phyloP scores from a whole-genome alignment of 1,140 invertebrate genomes.

The Leptestheria dahalacensis region DNA sequence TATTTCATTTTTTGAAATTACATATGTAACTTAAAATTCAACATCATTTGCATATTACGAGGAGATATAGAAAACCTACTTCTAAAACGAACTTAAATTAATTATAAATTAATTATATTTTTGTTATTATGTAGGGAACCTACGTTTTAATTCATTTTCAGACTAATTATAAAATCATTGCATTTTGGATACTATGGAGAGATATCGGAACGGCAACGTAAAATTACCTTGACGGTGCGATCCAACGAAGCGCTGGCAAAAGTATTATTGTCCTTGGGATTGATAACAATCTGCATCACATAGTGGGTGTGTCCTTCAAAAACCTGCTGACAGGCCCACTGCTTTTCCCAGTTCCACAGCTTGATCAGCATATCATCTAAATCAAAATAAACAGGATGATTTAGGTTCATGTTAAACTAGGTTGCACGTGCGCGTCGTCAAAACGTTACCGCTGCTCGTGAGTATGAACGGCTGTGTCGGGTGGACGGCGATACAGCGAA shows the following conservation, averaged over 20 bases:
- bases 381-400: slow-evolving; percentile 20
- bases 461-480: slow-evolving; percentile 93
- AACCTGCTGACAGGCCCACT: slow-evolving; percentile 91
- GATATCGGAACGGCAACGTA: too few relatives aligned
- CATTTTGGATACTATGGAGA: too few relatives aligned
- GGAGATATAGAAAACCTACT: too few relatives aligned
- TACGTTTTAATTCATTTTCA: too few relatives aligned
- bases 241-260: slow-evolving; percentile 97
- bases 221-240: slow-evolving; percentile 76
- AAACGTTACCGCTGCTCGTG: slow-evolving; percentile 70
- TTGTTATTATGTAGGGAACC: too few relatives aligned
- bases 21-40: neutral
- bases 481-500: slow-evolving; percentile 90
- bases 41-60: neutral
- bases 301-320: slow-evolving; percentile 98
- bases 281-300: slow-evolving; percentile 99
- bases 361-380: slow-evolving; percentile 98
- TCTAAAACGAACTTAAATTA: too few relatives aligned
- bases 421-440: slow-evolving; percentile 26
- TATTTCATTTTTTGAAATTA: slow-evolving; percentile 24
- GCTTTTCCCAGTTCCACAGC: slow-evolving; percentile 99
- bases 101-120: too few relatives aligned
- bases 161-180: too few relatives aligned
- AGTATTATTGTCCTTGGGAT: slow-evolving; percentile 99
- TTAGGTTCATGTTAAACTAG: slow-evolving; percentile 1